Percentiles rank a stretch among this genome's conserved stretches.
Conservation (phyloP, 2,113 vertebrate genomes). For the Hippopotamus amphibius region DNA sequence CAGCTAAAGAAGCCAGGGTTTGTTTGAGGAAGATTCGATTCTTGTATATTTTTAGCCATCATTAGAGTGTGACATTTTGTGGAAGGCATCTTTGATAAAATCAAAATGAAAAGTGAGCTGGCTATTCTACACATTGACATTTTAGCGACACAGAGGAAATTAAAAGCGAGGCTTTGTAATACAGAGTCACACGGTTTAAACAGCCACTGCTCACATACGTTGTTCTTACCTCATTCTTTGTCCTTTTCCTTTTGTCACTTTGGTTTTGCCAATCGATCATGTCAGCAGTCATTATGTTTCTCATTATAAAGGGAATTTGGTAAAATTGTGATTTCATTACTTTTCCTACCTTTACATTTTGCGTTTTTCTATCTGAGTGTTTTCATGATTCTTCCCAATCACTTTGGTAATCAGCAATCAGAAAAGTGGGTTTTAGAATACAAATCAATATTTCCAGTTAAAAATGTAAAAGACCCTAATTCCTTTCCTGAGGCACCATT, state of each 20-base stretch:
- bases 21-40: constrained; percentile 83
- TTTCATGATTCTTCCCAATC: not conserved
- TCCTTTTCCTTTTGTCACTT: not conserved
- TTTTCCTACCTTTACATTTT: not conserved
- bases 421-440: not conserved
- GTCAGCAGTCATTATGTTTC: not conserved
- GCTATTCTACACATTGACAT: constrained; percentile 51
- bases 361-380: not conserved
- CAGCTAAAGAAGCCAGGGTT: constrained; percentile 79
- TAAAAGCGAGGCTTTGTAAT: constrained; percentile 44
- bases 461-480: not conserved
- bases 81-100: constrained; percentile 74
- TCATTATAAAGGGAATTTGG: not conserved
- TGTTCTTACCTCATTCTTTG: accelerated
- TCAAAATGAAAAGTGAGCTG: constrained; percentile 80
- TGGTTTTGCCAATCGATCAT: not conserved
- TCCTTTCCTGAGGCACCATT: not conserved
- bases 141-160: not conserved
- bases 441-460: not conserved
- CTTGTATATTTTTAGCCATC: constrained; percentile 81
- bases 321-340: not conserved
- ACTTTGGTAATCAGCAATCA: not conserved
- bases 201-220: not conserved
- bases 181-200: not conserved
- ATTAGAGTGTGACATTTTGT: constrained; percentile 73